Percentiles rank a stretch among this genome's conserved stretches.
These are phyloP conservation scores for Brachymystax lenok DNA, from an alignment of 2,797 vertebrate genomes.

Conservation along the genomic window DNA sequence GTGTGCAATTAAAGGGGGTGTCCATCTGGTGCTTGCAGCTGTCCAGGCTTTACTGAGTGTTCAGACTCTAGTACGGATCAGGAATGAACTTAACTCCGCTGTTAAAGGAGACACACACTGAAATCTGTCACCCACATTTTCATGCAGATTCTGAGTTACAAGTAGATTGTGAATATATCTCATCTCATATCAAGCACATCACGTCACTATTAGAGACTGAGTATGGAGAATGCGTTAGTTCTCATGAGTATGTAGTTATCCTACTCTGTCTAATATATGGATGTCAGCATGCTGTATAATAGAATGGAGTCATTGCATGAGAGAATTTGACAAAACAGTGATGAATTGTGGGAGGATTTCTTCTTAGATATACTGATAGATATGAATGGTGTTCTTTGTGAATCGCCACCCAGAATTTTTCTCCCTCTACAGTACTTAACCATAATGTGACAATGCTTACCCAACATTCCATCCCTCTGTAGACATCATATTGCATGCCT, in stretches of 20 bases:
- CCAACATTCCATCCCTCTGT: neutral
- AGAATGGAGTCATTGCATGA: neutral
- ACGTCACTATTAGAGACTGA: neutral
- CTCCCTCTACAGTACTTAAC: neutral
- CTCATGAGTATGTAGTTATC: neutral
- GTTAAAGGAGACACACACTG: neutral
- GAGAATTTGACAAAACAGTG: neutral
- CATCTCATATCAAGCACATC: neutral
- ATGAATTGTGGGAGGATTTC: neutral
- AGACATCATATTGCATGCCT: neutral
- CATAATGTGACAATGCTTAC: neutral
- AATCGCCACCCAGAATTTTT: neutral
- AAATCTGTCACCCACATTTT: neutral
- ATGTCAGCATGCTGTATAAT: too few species aligned
- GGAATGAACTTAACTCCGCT: neutral
- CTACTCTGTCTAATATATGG: neutral
- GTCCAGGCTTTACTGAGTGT: neutral
- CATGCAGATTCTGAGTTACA: neutral
- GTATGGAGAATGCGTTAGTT: neutral
- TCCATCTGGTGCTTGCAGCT: conserved; percentile 7
- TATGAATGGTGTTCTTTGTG: neutral
- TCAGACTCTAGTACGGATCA: neutral
- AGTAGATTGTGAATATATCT: neutral
- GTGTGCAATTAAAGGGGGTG: neutral
- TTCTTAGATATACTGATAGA: neutral